These are phyloP conservation scores for Anableps anableps DNA, from an alignment of 2,797 vertebrate species.

Conservation along the genomic window DNA sequence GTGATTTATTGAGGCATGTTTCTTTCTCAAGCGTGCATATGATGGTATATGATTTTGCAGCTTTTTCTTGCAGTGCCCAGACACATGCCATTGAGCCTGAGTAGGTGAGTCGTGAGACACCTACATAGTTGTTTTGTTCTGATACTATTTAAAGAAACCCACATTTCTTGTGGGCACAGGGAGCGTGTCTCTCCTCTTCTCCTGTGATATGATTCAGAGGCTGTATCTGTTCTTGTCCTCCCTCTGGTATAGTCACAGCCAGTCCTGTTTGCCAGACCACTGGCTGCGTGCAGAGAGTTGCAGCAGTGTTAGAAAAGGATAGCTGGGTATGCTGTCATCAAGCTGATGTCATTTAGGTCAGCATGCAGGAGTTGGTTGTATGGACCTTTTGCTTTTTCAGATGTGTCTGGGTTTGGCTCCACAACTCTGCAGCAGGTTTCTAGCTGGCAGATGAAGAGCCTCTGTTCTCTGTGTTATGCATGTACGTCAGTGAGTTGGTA, in stretches of 20 bases:
- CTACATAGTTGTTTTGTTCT: conserved; percentile 73
- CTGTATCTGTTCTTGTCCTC: conserved; percentile 75
- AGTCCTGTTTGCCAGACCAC: conserved; percentile 70
- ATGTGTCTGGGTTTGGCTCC: conserved; percentile 54
- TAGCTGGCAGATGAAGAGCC: conserved; percentile 49
- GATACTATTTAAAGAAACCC: conserved; percentile 78
- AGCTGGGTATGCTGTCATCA: conserved; percentile 62
- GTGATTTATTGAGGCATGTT: background rate
- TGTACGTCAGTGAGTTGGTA: conserved; percentile 40
- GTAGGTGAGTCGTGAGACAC: conserved; percentile 73
- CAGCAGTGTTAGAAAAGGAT: conserved; percentile 63
- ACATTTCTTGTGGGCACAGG: conserved; percentile 78
- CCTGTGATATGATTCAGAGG: conserved; percentile 78
- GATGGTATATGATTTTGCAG: background rate
- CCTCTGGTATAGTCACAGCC: conserved; percentile 71
- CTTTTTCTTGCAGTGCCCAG: conserved; percentile 53
- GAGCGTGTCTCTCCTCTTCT: conserved; percentile 74
- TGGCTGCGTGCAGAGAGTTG: conserved; percentile 67
- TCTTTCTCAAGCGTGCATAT: background rate
- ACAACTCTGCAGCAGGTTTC: conserved; percentile 47
- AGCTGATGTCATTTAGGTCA: conserved; percentile 76
- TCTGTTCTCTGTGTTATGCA: conserved; percentile 24
- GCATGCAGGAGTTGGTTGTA: conserved; percentile 59
- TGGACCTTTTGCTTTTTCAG: conserved; percentile 61
- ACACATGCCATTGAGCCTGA: conserved; percentile 56